phyloP scores from a whole-genome alignment of 1,140 invertebrate genomes.

The Dendrolimus kikuchii region DNA sequence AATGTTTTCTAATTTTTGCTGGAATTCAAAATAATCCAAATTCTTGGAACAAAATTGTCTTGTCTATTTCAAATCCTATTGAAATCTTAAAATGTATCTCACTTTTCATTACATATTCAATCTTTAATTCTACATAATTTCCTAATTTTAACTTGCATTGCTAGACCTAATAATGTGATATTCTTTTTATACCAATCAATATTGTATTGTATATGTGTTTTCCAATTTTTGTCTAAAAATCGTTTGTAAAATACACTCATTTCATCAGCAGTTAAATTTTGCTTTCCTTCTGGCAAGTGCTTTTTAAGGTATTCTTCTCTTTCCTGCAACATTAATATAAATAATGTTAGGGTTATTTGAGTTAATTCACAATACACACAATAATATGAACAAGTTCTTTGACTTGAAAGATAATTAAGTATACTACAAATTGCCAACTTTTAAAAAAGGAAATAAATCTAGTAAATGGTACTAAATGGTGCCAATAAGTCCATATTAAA shows the following conservation, averaged over 20 bases:
- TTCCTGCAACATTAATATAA: conserved; percentile 72
- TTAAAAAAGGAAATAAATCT: too few relatives aligned
- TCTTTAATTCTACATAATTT: conserved; percentile 59
- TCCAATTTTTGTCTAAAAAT: conserved; percentile 86
- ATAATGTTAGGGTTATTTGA: too few relatives aligned
- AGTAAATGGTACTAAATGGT: too few relatives aligned
- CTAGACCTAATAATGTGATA: conserved; percentile 74
- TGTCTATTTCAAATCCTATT: too few relatives aligned
- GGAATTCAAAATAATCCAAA: too few relatives aligned
- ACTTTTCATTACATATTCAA: conserved; percentile 9
- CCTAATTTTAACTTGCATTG: conserved; percentile 73
- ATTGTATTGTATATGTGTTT: conserved; percentile 80
- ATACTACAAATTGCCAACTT: too few relatives aligned
- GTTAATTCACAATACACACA: too few relatives aligned
- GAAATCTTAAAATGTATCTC: not conserved
- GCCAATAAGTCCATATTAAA: too few relatives aligned
- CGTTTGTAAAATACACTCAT: conserved; percentile 90
- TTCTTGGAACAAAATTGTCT: too few relatives aligned
- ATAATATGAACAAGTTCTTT: too few relatives aligned
- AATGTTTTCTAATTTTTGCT: too few relatives aligned
- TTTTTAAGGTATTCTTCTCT: conserved; percentile 75
- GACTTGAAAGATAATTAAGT: too few relatives aligned
- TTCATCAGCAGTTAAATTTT: conserved; percentile 80
- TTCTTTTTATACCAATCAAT: conserved; percentile 84
- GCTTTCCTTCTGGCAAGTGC: conserved; percentile 66